Base-by-base conservation (phyloP, 2,113 vertebrate species). In the Tachysurus fulvidraco region DNA sequence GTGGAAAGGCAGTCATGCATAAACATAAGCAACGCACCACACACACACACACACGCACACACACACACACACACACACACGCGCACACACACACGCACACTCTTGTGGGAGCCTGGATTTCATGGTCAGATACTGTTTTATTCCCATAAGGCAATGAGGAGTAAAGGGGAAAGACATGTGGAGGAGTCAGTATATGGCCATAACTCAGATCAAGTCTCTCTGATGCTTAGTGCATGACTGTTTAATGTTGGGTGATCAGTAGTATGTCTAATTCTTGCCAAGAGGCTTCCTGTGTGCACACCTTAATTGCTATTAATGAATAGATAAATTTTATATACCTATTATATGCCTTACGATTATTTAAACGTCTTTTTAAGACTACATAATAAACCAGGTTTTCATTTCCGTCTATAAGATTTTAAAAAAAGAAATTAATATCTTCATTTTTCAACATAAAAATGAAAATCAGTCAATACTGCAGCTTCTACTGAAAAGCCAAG, bases 21-120 rank as follows among this genome's bases (percentile, higher is more conserved):
- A 89, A 94, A 92, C 86, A 65, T 78, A 91, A 89, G 93, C 83
- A 94, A 90, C n/a, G n/a, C n/a, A n/a, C n/a, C n/a, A n/a, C n/a
- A n/a, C n/a, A n/a, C 62, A 46, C 81, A 76, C 67, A 69, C 78
- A 16, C 78, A 80, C 36, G n/a, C n/a, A n/a, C 36, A 36, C 36
- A 36, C 36, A 36, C 36, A 36, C 36, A 36, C 36, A n/a, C 67
- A 84, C 69, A 87, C 23, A 59, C 80, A 64, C 73, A 50, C 83
- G n/a, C n/a, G n/a, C 65, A 60, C 73, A 12, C 76, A 30, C 80
- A 80, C 76, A 69, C 79, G 10, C 77, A 80, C 79, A 83, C 69
- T 28, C 83, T 19, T 83, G 36, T 71, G 46, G n/a, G n/a, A 85
- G 44, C 55, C 65, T 83, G 76, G 81, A 83, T 87, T 71, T 81